A percentile compares a stretch with the other conserved stretches of the same genome.
phyloP scores from a whole-genome alignment of 1,140 invertebrate genomes.

The Drosophila kikkawai region DNA sequence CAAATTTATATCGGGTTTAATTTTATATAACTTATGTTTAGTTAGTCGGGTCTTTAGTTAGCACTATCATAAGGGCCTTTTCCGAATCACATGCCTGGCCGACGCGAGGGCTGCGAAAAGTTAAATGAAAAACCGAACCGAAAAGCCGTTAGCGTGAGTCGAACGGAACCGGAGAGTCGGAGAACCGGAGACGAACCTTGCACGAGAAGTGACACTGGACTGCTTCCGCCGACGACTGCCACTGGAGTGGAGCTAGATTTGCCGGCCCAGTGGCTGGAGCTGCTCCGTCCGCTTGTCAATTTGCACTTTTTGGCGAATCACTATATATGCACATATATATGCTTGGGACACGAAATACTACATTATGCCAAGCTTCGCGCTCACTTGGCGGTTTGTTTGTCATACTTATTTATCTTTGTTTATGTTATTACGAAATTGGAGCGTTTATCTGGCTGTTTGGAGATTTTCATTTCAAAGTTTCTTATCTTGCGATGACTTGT shows the following conservation, averaged over 20 bases:
- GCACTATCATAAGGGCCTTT: conserved; percentile 31
- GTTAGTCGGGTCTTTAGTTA: conserved; percentile 15
- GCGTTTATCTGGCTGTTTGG: conserved; percentile 49
- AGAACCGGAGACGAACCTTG: conserved; percentile 22
- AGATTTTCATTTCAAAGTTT: conserved; percentile 57
- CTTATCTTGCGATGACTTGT: conserved; percentile 45
- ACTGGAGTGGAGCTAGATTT: conserved; percentile 28
- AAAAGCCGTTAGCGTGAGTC: conserved; percentile 44
- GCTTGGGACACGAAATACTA: conserved; percentile 3
- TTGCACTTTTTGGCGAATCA: conserved; percentile 46
- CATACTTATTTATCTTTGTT: conserved; percentile 63
- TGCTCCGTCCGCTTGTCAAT: conserved; percentile 48
- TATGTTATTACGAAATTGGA: conserved; percentile 61
- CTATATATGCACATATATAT: conserved; percentile 4
- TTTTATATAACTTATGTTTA: conserved; percentile 13
- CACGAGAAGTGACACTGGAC: conserved; percentile 13
- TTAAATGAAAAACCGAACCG: conserved; percentile 15
- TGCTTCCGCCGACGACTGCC: conserved; percentile 14
- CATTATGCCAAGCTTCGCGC: conserved; percentile 10
- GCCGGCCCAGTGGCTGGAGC: conserved; percentile 26
- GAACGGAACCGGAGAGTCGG: conserved; percentile 13
- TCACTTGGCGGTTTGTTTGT: conserved; percentile 38
- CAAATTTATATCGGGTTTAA: neutral
- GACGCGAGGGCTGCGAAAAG: conserved; percentile 29
- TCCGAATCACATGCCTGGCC: conserved; percentile 43